These are phyloP conservation scores for Drosophila guanche DNA, from an alignment of 1,140 invertebrate species.

Conservation along the genomic window DNA sequence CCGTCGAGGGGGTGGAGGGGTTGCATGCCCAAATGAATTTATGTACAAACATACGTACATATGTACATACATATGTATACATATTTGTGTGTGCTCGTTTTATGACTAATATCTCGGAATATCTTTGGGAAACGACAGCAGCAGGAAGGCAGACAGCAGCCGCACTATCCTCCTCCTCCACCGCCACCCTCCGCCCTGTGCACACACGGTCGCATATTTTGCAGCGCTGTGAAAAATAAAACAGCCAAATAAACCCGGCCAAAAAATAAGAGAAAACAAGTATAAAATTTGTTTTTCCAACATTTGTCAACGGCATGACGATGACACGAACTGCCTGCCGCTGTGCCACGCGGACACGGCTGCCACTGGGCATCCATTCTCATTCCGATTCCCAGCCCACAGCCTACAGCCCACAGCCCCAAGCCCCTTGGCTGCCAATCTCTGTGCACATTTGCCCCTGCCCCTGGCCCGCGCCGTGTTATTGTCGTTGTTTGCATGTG, in stretches of 20 bases:
- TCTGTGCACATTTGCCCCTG: background rate
- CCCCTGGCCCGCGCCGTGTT: slow-evolving; percentile 44
- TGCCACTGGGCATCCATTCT: slow-evolving; percentile 39
- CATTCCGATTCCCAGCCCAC: slow-evolving; percentile 11
- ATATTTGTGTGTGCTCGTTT: slow-evolving; percentile 65
- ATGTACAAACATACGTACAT: slow-evolving; percentile 43
- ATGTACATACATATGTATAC: slow-evolving; percentile 1
- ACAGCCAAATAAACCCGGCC: slow-evolving; percentile 75
- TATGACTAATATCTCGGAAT: slow-evolving; percentile 81
- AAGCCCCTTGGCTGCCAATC: background rate
- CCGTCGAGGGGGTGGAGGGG: slow-evolving; percentile 12
- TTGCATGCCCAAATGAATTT: slow-evolving; percentile 77
- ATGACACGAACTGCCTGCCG: slow-evolving; percentile 49
- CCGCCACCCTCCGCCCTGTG: background rate
- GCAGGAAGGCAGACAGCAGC: slow-evolving; percentile 21
- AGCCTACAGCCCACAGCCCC: slow-evolving; percentile 24
- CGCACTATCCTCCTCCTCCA: slow-evolving; percentile 54
- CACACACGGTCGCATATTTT: slow-evolving; percentile 63
- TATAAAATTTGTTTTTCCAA: slow-evolving; percentile 83
- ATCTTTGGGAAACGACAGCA: slow-evolving; percentile 59
- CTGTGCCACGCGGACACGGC: slow-evolving; percentile 17
- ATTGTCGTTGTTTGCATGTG: slow-evolving; percentile 75
- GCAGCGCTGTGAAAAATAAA: slow-evolving; percentile 79
- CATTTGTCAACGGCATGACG: slow-evolving; percentile 75
- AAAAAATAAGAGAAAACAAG: slow-evolving; percentile 64